Evolutionary conservation across 2,113 vertebrate species (phyloP).

Genomic region (Chrysochloris asiatica): DNA sequence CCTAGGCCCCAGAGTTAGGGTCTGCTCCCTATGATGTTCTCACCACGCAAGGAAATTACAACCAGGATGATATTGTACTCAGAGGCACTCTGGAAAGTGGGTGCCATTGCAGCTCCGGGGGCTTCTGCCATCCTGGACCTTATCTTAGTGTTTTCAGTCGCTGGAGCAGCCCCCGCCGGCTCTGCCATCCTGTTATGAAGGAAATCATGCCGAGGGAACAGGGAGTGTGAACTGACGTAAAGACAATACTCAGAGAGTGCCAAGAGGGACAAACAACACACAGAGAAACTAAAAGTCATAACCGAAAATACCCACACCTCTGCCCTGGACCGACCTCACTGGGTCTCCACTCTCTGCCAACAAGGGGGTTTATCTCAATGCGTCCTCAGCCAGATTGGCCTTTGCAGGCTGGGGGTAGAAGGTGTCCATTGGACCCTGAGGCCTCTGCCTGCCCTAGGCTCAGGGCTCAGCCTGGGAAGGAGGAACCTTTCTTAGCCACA

Average conservation of each 20-base stretch:
- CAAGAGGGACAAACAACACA: background rate
- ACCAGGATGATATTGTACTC: background rate
- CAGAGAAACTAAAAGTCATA: background rate
- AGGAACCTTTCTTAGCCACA: background rate
- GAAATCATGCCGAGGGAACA: conserved; percentile 21
- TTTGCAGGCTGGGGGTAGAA: background rate
- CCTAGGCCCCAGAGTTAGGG: background rate
- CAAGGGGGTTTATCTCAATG: background rate
- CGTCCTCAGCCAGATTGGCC: background rate
- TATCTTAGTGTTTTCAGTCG: conserved; percentile 40
- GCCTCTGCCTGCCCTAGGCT: background rate
- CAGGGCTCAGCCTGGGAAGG: background rate
- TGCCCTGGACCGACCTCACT: conserved; percentile 1
- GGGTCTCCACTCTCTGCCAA: background rate
- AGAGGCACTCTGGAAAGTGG: background rate
- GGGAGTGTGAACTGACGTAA: background rate
- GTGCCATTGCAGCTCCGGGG: background rate
- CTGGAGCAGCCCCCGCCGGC: background rate
- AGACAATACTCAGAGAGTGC: conserved; percentile 56
- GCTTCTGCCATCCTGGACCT: background rate
- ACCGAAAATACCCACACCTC: background rate
- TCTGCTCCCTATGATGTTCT: accelerated
- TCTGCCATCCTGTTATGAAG: conserved; percentile 75
- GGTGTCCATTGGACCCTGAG: background rate
- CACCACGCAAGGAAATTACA: accelerated